These are phyloP conservation scores for Bufotes viridis DNA, from an alignment of 2,797 vertebrate species.

Conservation along the genomic window DNA sequence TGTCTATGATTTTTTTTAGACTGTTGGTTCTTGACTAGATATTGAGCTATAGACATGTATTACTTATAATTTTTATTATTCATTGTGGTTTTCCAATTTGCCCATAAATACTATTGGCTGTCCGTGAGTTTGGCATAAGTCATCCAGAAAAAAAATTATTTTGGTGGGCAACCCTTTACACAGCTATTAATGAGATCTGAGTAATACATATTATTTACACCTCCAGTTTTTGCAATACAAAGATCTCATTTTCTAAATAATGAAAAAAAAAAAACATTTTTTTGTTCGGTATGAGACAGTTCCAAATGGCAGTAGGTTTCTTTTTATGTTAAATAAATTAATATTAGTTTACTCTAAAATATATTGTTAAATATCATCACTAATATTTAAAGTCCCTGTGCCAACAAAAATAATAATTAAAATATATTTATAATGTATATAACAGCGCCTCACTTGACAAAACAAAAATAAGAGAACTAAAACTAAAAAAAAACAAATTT, in stretches of 20 bases:
- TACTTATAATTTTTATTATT: too few relatives aligned
- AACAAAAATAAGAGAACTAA: slow-evolving; percentile 60
- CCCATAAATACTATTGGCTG: too few relatives aligned
- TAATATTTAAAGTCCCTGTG: slow-evolving; percentile 73
- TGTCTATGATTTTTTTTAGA: too few relatives aligned
- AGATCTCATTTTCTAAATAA: slow-evolving; percentile 62
- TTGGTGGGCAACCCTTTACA: too few relatives aligned
- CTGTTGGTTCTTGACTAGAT: too few relatives aligned
- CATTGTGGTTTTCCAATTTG: too few relatives aligned
- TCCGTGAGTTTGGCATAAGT: too few relatives aligned
- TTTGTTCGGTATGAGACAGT: slow-evolving; percentile 77
- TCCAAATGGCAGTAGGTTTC: slow-evolving; percentile 82
- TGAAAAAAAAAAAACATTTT: slow-evolving; percentile 58
- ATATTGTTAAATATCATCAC: slow-evolving; percentile 94
- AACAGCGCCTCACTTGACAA: background rate
- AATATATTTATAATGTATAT: slow-evolving; percentile 31
- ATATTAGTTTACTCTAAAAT: slow-evolving; percentile 89
- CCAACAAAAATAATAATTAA: slow-evolving; percentile 61
- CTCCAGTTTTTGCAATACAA: slow-evolving; percentile 70
- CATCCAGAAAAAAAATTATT: too few relatives aligned
- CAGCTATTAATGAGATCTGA: slow-evolving; percentile 78
- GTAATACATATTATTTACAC: slow-evolving; percentile 76
- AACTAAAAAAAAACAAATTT: slow-evolving; percentile 27
- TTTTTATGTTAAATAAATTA: slow-evolving; percentile 94
- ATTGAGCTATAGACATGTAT: too few relatives aligned